Percentiles rank a stretch among this genome's conserved stretches.
Evolutionary conservation across 2,797 vertebrate species (phyloP).

Genomic region (Zalophus californianus): DNA sequence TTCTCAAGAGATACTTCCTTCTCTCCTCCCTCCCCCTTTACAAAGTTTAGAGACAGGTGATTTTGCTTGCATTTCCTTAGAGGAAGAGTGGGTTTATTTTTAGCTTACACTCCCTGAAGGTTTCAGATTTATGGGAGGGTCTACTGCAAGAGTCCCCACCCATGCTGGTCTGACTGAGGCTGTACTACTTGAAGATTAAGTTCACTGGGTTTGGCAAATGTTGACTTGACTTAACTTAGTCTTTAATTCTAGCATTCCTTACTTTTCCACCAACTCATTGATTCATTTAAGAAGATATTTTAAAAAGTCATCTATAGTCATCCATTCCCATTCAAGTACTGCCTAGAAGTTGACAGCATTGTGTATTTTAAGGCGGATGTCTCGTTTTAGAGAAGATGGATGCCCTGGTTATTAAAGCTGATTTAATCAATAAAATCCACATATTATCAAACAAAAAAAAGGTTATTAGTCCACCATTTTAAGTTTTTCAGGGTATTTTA

Average conservation of each 20-base stretch:
- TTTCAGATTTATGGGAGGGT: background rate
- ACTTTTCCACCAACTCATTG: background rate
- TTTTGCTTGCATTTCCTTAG: slow-evolving; percentile 14
- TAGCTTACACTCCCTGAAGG: background rate
- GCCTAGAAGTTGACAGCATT: background rate
- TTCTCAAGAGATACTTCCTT: background rate
- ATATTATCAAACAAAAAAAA: background rate
- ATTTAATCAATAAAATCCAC: background rate
- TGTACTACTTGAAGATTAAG: background rate
- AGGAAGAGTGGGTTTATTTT: background rate
- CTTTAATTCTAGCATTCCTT: background rate
- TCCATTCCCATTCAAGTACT: background rate
- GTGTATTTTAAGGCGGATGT: background rate
- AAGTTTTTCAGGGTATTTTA: background rate
- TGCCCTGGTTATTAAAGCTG: background rate
- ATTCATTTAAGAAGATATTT: background rate
- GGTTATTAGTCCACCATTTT: background rate
- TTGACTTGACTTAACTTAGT: background rate
- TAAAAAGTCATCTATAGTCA: background rate
- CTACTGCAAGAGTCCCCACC: background rate
- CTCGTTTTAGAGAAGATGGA: background rate
- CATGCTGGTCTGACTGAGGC: background rate
- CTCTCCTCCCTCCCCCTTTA: background rate
- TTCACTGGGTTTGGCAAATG: background rate
- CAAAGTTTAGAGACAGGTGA: background rate